Evolutionary conservation across 2,113 vertebrate species (phyloP).

Genomic region (Acanthochromis polyacanthus): DNA sequence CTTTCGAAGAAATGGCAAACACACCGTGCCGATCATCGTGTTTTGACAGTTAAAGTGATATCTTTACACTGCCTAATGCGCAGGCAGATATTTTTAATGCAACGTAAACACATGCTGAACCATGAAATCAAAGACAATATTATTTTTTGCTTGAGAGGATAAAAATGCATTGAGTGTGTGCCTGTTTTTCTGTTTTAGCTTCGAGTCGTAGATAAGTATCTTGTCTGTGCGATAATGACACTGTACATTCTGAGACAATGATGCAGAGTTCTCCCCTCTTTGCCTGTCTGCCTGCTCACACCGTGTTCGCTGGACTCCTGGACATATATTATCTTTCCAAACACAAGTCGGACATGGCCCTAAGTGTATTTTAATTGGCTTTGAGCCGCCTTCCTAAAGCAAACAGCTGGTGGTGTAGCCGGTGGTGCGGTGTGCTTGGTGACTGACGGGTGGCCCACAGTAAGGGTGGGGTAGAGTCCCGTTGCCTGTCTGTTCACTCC

Average conservation of each 20-base stretch:
- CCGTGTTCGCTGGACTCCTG: constrained; percentile 71
- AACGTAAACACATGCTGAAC: constrained; percentile 36
- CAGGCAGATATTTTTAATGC: constrained; percentile 48
- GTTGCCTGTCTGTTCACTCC: constrained; percentile 79
- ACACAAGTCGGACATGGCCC: constrained; percentile 86
- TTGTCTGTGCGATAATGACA: constrained; percentile 53
- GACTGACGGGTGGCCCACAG: constrained; percentile 84
- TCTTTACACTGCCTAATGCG: constrained; percentile 14
- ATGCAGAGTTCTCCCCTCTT: constrained; percentile 51
- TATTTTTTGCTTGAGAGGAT: constrained; percentile 17
- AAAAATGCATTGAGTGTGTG: constrained; percentile 12
- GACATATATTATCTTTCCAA: constrained; percentile 87
- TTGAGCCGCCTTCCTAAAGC: constrained; percentile 90
- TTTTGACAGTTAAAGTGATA: constrained; percentile 36
- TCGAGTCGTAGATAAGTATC: constrained; percentile 69
- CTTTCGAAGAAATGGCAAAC: constrained; percentile 24
- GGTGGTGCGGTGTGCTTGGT: constrained; percentile 88
- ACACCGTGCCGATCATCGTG: background rate
- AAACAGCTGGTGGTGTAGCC: constrained; percentile 89
- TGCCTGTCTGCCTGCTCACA: constrained; percentile 24
- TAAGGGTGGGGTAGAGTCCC: constrained; percentile 81
- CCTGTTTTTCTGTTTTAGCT: constrained; percentile 54
- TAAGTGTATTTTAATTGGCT: constrained; percentile 95
- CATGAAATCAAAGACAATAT: constrained; percentile 56
- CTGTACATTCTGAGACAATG: constrained; percentile 63